Percentiles rank a stretch among this genome's conserved stretches.
Conservation (phyloP, 2,797 vertebrate genomes). For the Perodicticus potto region DNA sequence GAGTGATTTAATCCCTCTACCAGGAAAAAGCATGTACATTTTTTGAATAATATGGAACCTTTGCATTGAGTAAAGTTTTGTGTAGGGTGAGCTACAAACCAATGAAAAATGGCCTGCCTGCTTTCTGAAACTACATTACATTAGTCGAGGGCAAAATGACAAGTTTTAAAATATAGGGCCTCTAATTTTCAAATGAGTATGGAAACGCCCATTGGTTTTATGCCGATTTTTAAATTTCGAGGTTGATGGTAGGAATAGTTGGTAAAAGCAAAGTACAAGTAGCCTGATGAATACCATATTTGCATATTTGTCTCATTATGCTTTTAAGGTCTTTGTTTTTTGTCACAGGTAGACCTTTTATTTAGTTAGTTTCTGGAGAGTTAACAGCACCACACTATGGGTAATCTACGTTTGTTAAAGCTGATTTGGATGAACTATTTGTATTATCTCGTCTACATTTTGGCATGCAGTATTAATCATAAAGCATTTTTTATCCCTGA, state of each 20-base stretch:
- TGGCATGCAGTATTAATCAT: not conserved
- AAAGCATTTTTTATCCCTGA: constrained; percentile 32
- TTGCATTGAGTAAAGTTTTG: constrained; percentile 46
- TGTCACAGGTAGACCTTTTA: not conserved
- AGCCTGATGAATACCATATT: not conserved
- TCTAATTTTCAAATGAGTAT: constrained; percentile 69
- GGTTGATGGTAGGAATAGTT: constrained; percentile 54
- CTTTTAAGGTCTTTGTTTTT: constrained; percentile 60
- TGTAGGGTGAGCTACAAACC: constrained; percentile 71
- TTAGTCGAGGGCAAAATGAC: constrained; percentile 53
- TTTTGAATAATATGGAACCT: constrained; percentile 68
- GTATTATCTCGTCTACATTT: constrained; percentile 1
- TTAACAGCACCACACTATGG: constrained; percentile 6
- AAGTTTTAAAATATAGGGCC: constrained; percentile 47
- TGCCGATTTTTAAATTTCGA: constrained; percentile 70
- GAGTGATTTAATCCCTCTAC: constrained; percentile 78
- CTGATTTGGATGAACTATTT: constrained; percentile 51
- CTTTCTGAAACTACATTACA: constrained; percentile 67
- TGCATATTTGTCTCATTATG: constrained; percentile 38
- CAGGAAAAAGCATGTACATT: constrained; percentile 73
- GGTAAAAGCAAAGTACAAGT: constrained; percentile 71
- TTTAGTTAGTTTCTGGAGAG: constrained; percentile 40
- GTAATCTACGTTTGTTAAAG: constrained; percentile 55
- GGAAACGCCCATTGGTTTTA: constrained; percentile 67
- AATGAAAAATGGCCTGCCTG: constrained; percentile 64